Evolutionary conservation across 1,140 invertebrate species (phyloP), one percentile per base, ranked within the genome.

Genomic region (Hormaphis cornu): DNA sequence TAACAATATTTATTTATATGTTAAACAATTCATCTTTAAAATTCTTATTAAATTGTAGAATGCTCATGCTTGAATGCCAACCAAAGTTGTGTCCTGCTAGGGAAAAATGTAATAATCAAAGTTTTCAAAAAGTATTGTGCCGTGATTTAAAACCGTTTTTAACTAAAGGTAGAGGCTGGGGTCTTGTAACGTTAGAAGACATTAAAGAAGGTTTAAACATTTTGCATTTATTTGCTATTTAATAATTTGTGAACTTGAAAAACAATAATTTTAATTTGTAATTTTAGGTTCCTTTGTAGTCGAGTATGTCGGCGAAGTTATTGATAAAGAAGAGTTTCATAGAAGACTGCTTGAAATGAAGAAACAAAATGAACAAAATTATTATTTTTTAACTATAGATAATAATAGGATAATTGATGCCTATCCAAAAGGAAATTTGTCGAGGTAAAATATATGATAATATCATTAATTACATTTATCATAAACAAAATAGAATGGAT

Each of bases 221-320:
- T 24, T n/a, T 1, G 22, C 3, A 22, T 2, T 33, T 35, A 18
- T 44, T 48, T n/a, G 1, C n/a, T n/a, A n/a, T n/a, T n/a, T n/a
- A n/a, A n/a, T n/a, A n/a, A n/a, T n/a, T n/a, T n/a, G n/a, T n/a
- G n/a, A n/a, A n/a, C n/a, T n/a, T n/a, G n/a, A n/a, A n/a, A n/a
- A n/a, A n/a, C n/a, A n/a, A n/a, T n/a, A n/a, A n/a, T 40, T 56
- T 33, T 28, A 42, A n/a, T 20, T 37, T 50, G 20, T 59, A 7
- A 33, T 12, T 70, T 37, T 54, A 75, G 75, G 75, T 56, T 72
- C 73, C 50, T 76, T 76, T 80, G 86, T 98, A 2, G 91, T 95
- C 70, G 95, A 98, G 78, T 98, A 98, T 77, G 93, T 97, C 1
- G 95, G 95, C 14, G 95, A 98, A 78, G 79, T 97, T 52, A 95